Conservation (phyloP, 2,797 vertebrate species). For the Rhinella marina region DNA sequence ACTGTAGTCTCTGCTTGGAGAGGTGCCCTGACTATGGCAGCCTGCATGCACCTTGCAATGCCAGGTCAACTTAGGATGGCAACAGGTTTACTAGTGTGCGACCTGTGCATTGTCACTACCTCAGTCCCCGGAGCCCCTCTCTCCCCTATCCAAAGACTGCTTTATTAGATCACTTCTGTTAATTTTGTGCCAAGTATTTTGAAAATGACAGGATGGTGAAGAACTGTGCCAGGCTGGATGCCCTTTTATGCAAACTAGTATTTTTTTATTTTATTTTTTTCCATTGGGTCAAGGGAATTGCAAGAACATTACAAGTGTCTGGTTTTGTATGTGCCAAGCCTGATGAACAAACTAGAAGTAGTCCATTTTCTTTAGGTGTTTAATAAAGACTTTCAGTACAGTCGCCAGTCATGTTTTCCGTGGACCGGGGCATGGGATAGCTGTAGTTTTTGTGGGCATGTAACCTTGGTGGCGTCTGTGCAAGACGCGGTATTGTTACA, state of each 20-base stretch:
- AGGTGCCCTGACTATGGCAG: too few relatives aligned
- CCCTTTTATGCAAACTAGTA: slow-evolving; percentile 47
- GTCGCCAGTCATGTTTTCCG: background rate
- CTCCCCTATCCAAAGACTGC: slow-evolving; percentile 56
- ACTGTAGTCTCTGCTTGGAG: too few relatives aligned
- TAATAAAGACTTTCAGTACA: slow-evolving; percentile 7
- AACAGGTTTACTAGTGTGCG: slow-evolving; percentile 46
- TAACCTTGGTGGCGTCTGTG: background rate
- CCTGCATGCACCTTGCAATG: background rate
- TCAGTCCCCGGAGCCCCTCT: slow-evolving; percentile 44
- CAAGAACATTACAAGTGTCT: background rate
- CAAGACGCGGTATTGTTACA: background rate
- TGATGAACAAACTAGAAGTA: slow-evolving; percentile 44
- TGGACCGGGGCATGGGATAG: background rate
- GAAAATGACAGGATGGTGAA: slow-evolving; percentile 20
- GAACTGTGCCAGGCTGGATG: slow-evolving; percentile 33
- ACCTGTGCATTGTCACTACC: slow-evolving; percentile 36
- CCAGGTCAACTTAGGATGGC: background rate
- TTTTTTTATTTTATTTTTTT: background rate
- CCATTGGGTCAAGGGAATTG: slow-evolving; percentile 15
- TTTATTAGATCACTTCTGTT: slow-evolving; percentile 27
- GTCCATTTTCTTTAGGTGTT: slow-evolving; percentile 9
- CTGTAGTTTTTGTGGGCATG: slow-evolving; percentile 1
- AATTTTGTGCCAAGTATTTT: slow-evolving; percentile 39
- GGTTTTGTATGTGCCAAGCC: slow-evolving; percentile 35